Evolutionary conservation across 2,113 vertebrate genomes (phyloP), one percentile per base, ranked within the genome.

Genomic region (Girardinichthys multiradiatus): DNA sequence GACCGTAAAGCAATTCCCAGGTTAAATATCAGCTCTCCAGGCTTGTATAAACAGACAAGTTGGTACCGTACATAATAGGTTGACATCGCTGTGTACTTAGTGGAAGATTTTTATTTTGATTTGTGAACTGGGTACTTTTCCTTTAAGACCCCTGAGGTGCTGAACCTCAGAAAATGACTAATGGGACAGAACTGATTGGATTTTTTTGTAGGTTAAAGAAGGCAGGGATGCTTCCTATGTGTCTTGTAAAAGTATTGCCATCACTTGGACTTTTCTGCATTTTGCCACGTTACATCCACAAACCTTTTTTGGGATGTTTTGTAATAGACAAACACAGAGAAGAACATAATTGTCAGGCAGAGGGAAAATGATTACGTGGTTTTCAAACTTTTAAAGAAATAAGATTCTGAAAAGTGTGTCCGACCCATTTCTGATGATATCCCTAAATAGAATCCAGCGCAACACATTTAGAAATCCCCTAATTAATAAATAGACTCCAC

Each of bases 1-100:
- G 28, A 64, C 81, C 51, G 78, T 90, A 86, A 90, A 91, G 82
- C 74, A 72, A 86, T 87, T 70, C 74, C 70, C 35, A 27, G 81
- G 85, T 91, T 90, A 87, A 90, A 86, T 74, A 91, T 90, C 82
- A 77, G 69, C 86, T 84, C 74, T 79, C 79, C 82, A 27, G 48
- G 79, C 64, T 70, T 83, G 72, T 76, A 74, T 69, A 89, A 90
- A 86, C 81, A 81, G 48, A 59, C 19, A 14, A 74, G 78, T 83
- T 82, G 86, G 74, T 54, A 64, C 64, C 59, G 21, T 11, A 79
- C 86, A 90, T 86, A 33, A 79, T 77, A 84, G 69, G 29, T 21
- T 29, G 19, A 70, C 70, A 80, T 78, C 67, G 66, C 64, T 39
- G 12, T 2, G 70, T 70, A 78, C 61, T 66, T 30, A 64, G 70